Percentiles rank a stretch among this genome's conserved stretches.
Evolutionary conservation across 1,140 invertebrate species (phyloP).

Genomic region (Lepidurus arcticus): DNA sequence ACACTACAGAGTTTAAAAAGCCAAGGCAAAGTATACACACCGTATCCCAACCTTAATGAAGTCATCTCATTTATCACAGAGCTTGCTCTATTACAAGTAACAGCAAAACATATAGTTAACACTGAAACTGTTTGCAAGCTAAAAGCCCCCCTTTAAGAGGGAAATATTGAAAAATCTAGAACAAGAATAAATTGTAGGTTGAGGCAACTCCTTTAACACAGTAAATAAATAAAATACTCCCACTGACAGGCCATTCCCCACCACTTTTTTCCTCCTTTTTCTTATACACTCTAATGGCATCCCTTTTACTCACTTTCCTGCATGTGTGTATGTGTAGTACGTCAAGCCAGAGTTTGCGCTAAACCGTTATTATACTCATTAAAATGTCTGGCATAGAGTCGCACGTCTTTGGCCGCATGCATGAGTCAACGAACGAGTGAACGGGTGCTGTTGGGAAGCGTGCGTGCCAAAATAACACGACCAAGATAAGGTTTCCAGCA

Average conservation of each 20-base stretch:
- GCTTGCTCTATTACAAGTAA: not conserved
- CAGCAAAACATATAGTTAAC: not conserved
- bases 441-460: not conserved
- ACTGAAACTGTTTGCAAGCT: not conserved
- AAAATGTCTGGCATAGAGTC: not conserved
- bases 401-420: not conserved
- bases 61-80: constrained; percentile 19
- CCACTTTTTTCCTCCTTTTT: not conserved
- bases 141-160: not conserved
- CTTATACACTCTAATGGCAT: not conserved
- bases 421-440: not conserved
- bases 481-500: not conserved
- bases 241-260: not conserved
- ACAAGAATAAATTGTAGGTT: constrained; percentile 15
- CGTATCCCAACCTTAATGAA: constrained; percentile 6
- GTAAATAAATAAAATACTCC: constrained; percentile 22
- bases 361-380: constrained; percentile 10
- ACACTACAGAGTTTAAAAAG: not conserved
- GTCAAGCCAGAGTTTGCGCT: not conserved
- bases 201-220: not conserved
- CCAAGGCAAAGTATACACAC: not conserved
- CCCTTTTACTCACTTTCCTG: not conserved
- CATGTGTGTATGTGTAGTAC: not conserved
- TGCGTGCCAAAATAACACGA: constrained; percentile 1
- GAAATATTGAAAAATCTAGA: constrained; percentile 16